Evolutionary conservation across 2,113 vertebrate species (phyloP), one percentile per base, ranked within the genome.

Genomic region (Passer domesticus): DNA sequence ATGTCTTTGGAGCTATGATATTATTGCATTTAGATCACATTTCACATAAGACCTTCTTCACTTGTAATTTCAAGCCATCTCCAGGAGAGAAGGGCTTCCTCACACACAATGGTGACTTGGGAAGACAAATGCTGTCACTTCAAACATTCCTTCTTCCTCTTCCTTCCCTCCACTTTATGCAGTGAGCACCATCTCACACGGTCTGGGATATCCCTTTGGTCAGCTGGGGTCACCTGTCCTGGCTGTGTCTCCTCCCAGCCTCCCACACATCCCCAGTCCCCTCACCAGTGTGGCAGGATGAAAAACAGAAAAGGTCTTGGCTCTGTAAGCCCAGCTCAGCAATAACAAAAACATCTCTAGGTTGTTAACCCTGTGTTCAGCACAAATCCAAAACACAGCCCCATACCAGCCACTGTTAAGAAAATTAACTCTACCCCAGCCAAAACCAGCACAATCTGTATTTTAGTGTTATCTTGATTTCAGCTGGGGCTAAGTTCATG

Each of bases 241-340:
- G 39, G 37, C 59, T 66, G 52, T 66, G 33, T 37, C 44, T 20
- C 52, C 52, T 52, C 56, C 23, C 47, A 47, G 7, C 24, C 47
- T 62, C 27, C 27, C 37, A 50, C 1, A 0, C 13, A 33, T 4
- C 18, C 52, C 44, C 76, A 44, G 5, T 5, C 2, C 23, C 35
- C 50, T 66, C 43, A 28, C 10, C 33, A 28, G 19, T 1, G 0
- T 21, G 24, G 16, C 28, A 2, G 1, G 20, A 39, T 7, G 7
- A 23, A 22, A 56, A 56, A 7, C 43, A 80, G 35, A 23, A 31
- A 39, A 44, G 12, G 3, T 25, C 10, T 79, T 64, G 66, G 41
- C 43, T 72, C 30, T 43, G 23, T 15, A 8, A 64, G 30, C 25
- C 5, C 59, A 73, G 50, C 22, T 6, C 43, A 58, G 43, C 8